Conservation (phyloP, 2,113 vertebrate genomes). For the Parotia lawesii region DNA sequence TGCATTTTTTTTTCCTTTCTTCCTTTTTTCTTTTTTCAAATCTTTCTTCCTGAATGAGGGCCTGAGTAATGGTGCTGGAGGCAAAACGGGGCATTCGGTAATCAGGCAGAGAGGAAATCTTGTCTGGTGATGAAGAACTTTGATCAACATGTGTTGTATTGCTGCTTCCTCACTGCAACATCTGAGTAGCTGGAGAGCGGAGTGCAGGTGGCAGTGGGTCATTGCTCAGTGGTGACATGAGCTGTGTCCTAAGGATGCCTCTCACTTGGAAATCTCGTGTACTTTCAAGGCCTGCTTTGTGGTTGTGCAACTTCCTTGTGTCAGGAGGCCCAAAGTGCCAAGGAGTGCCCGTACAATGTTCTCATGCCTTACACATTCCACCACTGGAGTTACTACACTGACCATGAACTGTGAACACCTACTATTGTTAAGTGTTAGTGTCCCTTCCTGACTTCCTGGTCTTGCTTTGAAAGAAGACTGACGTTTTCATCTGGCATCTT, state of each 20-base stretch:
- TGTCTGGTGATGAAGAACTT: background rate
- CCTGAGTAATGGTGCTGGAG: background rate
- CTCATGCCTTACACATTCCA: background rate
- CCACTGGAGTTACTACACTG: background rate
- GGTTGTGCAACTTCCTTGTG: background rate
- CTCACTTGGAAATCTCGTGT: background rate
- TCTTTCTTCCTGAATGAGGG: background rate
- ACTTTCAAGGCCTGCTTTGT: background rate
- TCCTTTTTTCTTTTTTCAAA: accelerated
- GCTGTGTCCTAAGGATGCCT: background rate
- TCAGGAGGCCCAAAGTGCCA: background rate
- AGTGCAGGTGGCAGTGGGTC: background rate
- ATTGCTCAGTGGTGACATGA: background rate
- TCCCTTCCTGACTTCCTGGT: background rate
- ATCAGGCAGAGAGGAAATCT: background rate
- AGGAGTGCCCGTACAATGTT: background rate
- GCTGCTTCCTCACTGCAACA: background rate
- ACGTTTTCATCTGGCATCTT: background rate
- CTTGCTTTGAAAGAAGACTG: background rate
- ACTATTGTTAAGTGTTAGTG: background rate
- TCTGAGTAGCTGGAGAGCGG: accelerated
- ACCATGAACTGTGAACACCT: background rate
- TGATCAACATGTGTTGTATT: background rate
- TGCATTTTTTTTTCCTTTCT: background rate
- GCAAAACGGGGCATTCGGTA: background rate